These are phyloP conservation scores for Ibycter americanus DNA, from an alignment of 2,797 vertebrate species.

Conservation along the genomic window DNA sequence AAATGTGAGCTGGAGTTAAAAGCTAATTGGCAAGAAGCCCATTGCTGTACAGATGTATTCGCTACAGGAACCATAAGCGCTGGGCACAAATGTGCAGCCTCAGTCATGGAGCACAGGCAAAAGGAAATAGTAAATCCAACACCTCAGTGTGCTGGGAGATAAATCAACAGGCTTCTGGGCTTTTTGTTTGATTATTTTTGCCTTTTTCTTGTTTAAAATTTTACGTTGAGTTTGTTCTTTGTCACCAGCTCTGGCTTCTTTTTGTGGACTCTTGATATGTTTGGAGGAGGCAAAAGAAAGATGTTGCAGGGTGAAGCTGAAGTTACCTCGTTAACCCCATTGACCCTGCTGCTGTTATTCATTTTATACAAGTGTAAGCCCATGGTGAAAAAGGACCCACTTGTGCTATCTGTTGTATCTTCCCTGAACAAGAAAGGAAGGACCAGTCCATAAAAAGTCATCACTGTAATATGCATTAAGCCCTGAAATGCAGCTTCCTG, in stretches of 20 bases:
- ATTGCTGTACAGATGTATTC: constrained; percentile 33
- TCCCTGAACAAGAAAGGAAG: background rate
- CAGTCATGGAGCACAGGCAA: background rate
- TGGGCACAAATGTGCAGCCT: background rate
- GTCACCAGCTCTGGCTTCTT: background rate
- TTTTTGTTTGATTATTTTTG: background rate
- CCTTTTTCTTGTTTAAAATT: background rate
- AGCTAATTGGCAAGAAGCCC: constrained; percentile 50
- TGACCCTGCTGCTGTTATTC: background rate
- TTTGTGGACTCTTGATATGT: background rate
- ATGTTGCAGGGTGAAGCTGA: background rate
- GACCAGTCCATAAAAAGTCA: background rate
- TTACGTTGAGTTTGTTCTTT: background rate
- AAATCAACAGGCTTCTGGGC: background rate
- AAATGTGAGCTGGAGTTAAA: constrained; percentile 56
- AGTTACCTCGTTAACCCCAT: background rate
- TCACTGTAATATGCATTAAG: background rate
- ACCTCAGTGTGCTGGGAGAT: background rate
- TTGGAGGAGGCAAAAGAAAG: background rate
- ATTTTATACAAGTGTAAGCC: background rate
- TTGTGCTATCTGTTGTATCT: background rate
- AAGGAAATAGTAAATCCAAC: background rate
- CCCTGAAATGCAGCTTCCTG: background rate
- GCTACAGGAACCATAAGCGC: background rate
- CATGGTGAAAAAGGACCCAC: background rate